These are phyloP conservation scores for Jacana jacana DNA, from an alignment of 2,113 vertebrate species.

Conservation along the genomic window DNA sequence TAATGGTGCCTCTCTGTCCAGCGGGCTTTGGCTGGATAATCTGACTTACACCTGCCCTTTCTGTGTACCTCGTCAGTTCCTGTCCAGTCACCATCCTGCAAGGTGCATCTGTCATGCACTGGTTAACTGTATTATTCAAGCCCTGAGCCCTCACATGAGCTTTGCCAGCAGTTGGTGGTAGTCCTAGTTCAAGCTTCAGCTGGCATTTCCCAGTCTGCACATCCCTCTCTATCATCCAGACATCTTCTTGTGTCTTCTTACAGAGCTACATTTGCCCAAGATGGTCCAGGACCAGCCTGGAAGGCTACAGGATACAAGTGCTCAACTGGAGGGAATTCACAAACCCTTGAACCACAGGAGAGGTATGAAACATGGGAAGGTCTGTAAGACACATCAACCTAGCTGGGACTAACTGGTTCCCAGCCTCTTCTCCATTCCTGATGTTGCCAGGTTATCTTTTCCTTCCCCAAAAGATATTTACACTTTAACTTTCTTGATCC, in stretches of 20 bases:
- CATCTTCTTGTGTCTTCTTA: background rate
- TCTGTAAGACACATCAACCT: background rate
- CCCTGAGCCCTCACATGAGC: background rate
- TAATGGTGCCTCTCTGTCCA: background rate
- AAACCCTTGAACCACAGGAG: background rate
- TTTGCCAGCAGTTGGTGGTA: background rate
- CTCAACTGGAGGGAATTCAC: background rate
- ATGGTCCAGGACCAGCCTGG: background rate
- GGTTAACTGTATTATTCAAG: background rate
- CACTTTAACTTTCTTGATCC: background rate
- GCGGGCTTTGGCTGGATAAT: background rate
- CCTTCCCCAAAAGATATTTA: background rate
- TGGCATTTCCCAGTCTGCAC: background rate
- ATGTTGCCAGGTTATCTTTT: background rate
- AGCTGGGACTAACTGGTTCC: background rate
- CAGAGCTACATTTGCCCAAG: background rate
- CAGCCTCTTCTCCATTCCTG: background rate
- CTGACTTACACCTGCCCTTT: background rate
- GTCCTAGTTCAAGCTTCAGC: background rate
- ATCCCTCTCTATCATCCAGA: background rate
- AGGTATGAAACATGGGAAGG: background rate
- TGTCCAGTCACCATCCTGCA: background rate
- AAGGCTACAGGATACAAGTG: background rate
- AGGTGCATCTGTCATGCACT: background rate
- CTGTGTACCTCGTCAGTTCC: background rate